A percentile compares a stretch with the other conserved stretches of the same genome.
These are phyloP conservation scores for Brachionus rotundiformis DNA, from an alignment of 1,140 invertebrate genomes.

Conservation along the genomic window DNA sequence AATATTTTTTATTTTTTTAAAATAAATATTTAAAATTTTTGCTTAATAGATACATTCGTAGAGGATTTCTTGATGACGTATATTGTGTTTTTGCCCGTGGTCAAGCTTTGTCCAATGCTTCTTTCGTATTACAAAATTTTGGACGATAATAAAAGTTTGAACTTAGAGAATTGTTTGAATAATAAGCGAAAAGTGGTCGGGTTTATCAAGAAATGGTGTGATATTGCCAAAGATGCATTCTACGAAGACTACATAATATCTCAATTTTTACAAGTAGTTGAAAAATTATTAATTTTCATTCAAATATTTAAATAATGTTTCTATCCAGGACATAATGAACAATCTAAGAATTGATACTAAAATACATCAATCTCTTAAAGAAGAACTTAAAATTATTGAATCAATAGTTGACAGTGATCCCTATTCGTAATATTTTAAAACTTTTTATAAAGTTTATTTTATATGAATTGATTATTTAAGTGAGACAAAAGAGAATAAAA, in stretches of 20 bases:
- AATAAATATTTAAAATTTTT: not conserved
- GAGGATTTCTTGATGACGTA: slow-evolving; percentile 85
- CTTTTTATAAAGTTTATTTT: not conserved
- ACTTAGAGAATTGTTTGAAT: not conserved
- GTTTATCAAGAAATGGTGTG: slow-evolving; percentile 78
- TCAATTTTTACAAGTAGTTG: slow-evolving; percentile 41
- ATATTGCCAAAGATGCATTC: slow-evolving; percentile 73
- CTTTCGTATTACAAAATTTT: slow-evolving; percentile 67
- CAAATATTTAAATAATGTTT: slow-evolving; percentile 52
- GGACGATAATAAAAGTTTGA: not conserved
- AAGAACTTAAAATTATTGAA: slow-evolving; percentile 58
- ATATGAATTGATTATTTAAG: too few relatives aligned
- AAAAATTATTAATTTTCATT: slow-evolving; percentile 50
- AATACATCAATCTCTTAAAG: slow-evolving; percentile 58
- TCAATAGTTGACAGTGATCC: slow-evolving; percentile 56
- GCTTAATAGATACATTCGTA: slow-evolving; percentile 72
- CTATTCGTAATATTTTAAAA: not conserved
- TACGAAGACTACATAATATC: slow-evolving; percentile 72
- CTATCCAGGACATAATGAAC: slow-evolving; percentile 70
- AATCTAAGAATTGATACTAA: slow-evolving; percentile 70
- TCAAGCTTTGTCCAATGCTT: slow-evolving; percentile 75
- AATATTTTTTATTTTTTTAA: not conserved
- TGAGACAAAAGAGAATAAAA: slow-evolving; percentile 35
- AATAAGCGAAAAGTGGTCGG: slow-evolving; percentile 76
- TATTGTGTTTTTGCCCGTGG: slow-evolving; percentile 79